A percentile compares a stretch with the other conserved stretches of the same genome.
Evolutionary conservation across 2,888 invertebrate species (phyloP).

Genomic region (Euclidia mi): DNA sequence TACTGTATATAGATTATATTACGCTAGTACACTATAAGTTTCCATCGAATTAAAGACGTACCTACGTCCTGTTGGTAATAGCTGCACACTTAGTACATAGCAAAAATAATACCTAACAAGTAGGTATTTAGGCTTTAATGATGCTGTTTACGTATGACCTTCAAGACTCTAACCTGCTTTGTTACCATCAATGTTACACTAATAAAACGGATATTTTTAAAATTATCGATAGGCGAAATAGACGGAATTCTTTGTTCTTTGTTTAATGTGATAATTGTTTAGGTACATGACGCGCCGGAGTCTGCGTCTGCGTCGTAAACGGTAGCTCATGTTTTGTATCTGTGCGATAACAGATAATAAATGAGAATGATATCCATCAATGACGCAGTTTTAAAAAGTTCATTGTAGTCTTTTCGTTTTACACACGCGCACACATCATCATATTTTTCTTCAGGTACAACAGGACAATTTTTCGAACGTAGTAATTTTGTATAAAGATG

Average conservation of each 20-base stretch:
- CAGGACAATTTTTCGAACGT: too few relatives aligned
- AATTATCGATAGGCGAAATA: slow-evolving; percentile 60
- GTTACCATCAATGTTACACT: slow-evolving; percentile 13
- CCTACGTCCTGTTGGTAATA: too few relatives aligned
- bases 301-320: slow-evolving; percentile 71
- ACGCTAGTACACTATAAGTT: too few relatives aligned
- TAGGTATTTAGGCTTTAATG: not conserved
- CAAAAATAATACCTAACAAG: not conserved
- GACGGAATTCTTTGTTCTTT: slow-evolving; percentile 74
- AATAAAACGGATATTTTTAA: slow-evolving; percentile 41
- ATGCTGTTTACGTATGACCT: not conserved
- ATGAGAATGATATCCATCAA: slow-evolving; percentile 47
- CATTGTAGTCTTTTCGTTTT: too few relatives aligned
- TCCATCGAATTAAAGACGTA: too few relatives aligned
- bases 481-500: too few relatives aligned
- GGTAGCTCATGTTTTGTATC: slow-evolving; percentile 58
- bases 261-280: slow-evolving; percentile 81
- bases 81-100: too few relatives aligned
- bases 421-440: too few relatives aligned
- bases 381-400: too few relatives aligned
- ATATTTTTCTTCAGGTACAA: too few relatives aligned
- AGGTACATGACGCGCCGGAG: slow-evolving; percentile 63
- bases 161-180: slow-evolving; percentile 13
- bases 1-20: too few relatives aligned
- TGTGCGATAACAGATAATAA: slow-evolving; percentile 41